Conservation (phyloP, 2,888 invertebrate species). For the Lepidocyrtoides sp. region DNA sequence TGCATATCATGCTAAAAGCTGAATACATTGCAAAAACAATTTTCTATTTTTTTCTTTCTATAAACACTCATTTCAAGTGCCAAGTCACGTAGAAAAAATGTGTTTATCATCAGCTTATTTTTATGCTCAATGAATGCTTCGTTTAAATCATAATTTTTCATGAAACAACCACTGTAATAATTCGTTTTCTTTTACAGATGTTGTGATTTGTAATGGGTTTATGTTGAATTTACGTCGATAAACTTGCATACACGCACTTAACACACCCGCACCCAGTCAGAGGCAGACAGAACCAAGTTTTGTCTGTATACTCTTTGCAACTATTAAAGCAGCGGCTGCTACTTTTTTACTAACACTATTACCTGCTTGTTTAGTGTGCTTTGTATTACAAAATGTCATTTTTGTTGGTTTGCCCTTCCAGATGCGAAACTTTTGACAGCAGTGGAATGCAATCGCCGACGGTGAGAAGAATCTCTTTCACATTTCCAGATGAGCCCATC, state of each 20-base stretch:
- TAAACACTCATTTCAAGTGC: conserved; percentile 43
- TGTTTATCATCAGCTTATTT: conserved; percentile 64
- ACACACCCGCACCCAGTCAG: conserved; percentile 5
- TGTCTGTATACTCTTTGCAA: too few species aligned
- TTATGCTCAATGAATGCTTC: conserved; percentile 56
- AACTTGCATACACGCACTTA: neutral
- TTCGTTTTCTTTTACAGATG: conserved; percentile 21
- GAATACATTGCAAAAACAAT: neutral
- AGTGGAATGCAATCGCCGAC: conserved; percentile 80
- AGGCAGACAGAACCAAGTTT: neutral
- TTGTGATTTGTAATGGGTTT: conserved; percentile 60
- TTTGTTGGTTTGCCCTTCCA: conserved; percentile 26
- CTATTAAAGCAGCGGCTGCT: too few species aligned
- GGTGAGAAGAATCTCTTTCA: conserved; percentile 81
- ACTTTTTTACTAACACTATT: neutral
- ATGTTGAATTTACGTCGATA: neutral
- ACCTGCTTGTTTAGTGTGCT: neutral
- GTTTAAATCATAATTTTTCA: conserved; percentile 61
- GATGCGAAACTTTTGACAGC: conserved; percentile 82
- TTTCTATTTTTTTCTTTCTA: neutral
- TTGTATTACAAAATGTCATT: neutral
- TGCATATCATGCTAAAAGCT: too few species aligned
- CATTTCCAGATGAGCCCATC: conserved; percentile 81
- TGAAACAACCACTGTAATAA: conserved; percentile 37
- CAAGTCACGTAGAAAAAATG: conserved; percentile 73